These are phyloP conservation scores for Harpalus rufipes DNA, from an alignment of 2,888 invertebrate genomes.

Conservation along the genomic window DNA sequence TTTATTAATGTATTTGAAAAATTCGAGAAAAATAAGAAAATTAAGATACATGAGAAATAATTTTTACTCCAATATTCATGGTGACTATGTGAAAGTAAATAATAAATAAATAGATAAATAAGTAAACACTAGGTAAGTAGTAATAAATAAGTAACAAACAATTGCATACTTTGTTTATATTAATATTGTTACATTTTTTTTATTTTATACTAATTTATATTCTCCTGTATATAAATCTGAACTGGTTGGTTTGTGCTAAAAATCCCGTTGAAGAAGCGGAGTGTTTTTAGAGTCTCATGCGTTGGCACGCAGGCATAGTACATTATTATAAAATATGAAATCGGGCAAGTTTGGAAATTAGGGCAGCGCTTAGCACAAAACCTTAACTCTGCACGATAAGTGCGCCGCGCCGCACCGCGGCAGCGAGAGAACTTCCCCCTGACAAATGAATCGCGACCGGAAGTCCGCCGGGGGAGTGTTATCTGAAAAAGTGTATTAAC, in stretches of 20 bases:
- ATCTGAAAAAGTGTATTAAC: constrained; percentile 63
- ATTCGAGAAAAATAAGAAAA: too few species aligned
- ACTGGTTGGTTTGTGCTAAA: not conserved
- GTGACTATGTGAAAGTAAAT: too few species aligned
- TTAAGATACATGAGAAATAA: too few species aligned
- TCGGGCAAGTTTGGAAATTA: constrained; percentile 53
- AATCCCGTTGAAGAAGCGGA: not conserved
- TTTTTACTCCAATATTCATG: too few species aligned
- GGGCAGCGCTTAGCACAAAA: constrained; percentile 47
- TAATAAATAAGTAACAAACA: too few species aligned
- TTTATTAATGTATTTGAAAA: too few species aligned
- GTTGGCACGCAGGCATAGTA: constrained; percentile 36
- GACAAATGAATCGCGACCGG: constrained; percentile 61
- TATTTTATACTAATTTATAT: not conserved
- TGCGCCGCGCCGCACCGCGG: constrained; percentile 38
- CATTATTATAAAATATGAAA: constrained; percentile 59
- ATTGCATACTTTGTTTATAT: too few species aligned
- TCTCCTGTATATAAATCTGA: not conserved
- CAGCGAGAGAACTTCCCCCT: constrained; percentile 25
- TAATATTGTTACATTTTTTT: too few species aligned
- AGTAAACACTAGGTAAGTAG: too few species aligned
- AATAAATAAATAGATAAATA: too few species aligned
- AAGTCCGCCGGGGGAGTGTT: constrained; percentile 62
- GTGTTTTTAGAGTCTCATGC: constrained; percentile 33
- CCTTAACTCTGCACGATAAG: constrained; percentile 53